Base-by-base conservation (phyloP, 2,113 vertebrate genomes). In the Amia ocellicauda region DNA sequence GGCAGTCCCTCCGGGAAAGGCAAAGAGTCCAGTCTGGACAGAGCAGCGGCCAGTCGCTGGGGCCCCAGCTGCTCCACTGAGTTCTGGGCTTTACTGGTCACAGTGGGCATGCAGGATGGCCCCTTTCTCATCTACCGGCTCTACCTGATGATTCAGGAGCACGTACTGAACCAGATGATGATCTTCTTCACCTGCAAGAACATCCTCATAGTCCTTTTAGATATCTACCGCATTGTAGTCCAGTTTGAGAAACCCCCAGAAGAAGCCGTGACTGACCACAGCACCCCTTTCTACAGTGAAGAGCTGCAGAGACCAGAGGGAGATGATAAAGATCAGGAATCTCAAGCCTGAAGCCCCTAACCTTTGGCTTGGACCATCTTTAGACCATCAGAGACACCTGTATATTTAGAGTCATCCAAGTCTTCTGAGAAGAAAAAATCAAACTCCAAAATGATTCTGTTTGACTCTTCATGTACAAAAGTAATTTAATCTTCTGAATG, bases 121-220 rank as follows among this genome's bases (percentile, higher is more conserved):
- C 87, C 88, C 0, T 90, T 90, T 60, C 82, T 91, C 3, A 11
- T 86, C 29, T 89, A 86, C 69, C 80, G 84, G 2, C 74, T 89
- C 27, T 91, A 87, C 69, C 81, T 90, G 50, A 80, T 88, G 79
- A 63, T 83, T 13, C 64, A 61, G 36, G 85, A 85, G 69, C 64
- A 69, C 13, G 84, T 88, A 1, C 81, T 86, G n/a, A 90, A 90
- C 77, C 85, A 89, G 74, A 72, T 86, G 42, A 90, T 89, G 87
- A 86, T 90, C 36, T 89, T 87, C 64, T 90, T 90, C 69, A 87
- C 83, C 22, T 90, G 87, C 69, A 90, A 91, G 72, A 91, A 90
- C 73, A 86, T 88, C 31, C 79, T 91, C 1, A 73, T 85, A 0
- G 83, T 89, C 49, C 74, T 86, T n/a, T 58, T 91, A 61, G 87